Evolutionary conservation across 1,140 invertebrate genomes (phyloP).

Genomic region (Cardiocondyla obscurior): DNA sequence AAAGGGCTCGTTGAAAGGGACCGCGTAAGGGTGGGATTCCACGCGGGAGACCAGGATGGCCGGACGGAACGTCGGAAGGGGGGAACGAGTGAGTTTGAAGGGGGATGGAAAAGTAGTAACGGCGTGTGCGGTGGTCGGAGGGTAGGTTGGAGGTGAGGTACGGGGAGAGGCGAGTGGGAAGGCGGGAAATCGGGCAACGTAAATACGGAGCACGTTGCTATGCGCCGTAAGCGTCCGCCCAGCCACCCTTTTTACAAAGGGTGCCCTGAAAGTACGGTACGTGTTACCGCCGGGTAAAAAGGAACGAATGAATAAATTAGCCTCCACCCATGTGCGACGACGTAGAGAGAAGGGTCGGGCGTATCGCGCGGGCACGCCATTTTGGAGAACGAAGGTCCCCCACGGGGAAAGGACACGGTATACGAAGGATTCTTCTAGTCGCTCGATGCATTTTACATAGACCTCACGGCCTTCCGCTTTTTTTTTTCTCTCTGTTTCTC

Average conservation of each 20-base stretch:
- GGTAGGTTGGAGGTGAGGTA: no score
- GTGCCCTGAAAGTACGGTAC: constrained; percentile 78
- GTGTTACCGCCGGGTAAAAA: constrained; percentile 78
- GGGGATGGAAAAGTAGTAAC: constrained; percentile 56
- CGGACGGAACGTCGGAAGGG: constrained; percentile 51
- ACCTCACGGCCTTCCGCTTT: constrained; percentile 43
- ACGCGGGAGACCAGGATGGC: constrained; percentile 44
- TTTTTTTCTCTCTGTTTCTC: no score
- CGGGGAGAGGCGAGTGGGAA: constrained; percentile 52
- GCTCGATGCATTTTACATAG: constrained; percentile 64
- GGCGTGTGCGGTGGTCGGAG: constrained; percentile 26
- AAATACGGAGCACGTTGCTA: constrained; percentile 81
- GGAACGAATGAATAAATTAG: constrained; percentile 83
- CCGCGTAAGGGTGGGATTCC: constrained; percentile 45
- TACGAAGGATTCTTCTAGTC: constrained; percentile 64
- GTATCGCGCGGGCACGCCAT: constrained; percentile 75
- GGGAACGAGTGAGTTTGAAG: constrained; percentile 52
- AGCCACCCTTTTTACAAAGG: constrained; percentile 79
- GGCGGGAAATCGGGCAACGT: constrained; percentile 78
- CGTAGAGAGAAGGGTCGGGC: constrained; percentile 69
- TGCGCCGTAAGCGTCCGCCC: constrained; percentile 77
- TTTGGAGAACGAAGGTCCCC: constrained; percentile 77
- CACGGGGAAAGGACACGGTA: constrained; percentile 53
- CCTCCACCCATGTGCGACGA: constrained; percentile 68
- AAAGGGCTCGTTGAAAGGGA: constrained; percentile 66